A percentile compares a stretch with the other conserved stretches of the same genome.
These are phyloP conservation scores for Fragum fragum DNA, from an alignment of 2,888 invertebrate genomes.

Conservation along the genomic window DNA sequence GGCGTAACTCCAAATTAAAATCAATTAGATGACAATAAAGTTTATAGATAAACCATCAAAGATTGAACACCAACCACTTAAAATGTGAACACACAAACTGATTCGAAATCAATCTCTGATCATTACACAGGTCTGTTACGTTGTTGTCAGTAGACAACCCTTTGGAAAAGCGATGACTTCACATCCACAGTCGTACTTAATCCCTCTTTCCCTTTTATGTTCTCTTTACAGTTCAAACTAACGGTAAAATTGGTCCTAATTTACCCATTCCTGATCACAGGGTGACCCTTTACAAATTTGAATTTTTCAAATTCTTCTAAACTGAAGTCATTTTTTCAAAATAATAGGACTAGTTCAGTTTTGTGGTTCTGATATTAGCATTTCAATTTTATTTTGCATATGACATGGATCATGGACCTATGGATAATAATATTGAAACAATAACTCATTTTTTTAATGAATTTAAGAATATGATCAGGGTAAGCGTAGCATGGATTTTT, in stretches of 20 bases:
- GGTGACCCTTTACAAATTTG: constrained; percentile 12
- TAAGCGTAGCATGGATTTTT: constrained; percentile 57
- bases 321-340: neutral
- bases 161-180: constrained; percentile 20
- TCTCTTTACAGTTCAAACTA: constrained; percentile 40
- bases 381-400: no score
- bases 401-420: no score
- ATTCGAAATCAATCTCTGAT: constrained; percentile 12
- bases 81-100: constrained; percentile 15
- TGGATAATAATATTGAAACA: no score
- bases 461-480: constrained; percentile 9
- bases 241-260: constrained; percentile 36
- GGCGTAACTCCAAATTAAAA: constrained; percentile 22
- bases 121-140: neutral
- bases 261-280: constrained; percentile 18
- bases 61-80: neutral
- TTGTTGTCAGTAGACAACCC: constrained; percentile 17
- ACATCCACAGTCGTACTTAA: constrained; percentile 10
- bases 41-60: constrained; percentile 1
- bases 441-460: neutral
- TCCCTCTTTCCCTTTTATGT: constrained; percentile 33
- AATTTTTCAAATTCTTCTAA: neutral
- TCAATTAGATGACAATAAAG: constrained; percentile 8
- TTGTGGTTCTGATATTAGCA: no score
- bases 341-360: no score